Conservation (phyloP, 2,113 vertebrate genomes). For the Acanthisitta chloris region DNA sequence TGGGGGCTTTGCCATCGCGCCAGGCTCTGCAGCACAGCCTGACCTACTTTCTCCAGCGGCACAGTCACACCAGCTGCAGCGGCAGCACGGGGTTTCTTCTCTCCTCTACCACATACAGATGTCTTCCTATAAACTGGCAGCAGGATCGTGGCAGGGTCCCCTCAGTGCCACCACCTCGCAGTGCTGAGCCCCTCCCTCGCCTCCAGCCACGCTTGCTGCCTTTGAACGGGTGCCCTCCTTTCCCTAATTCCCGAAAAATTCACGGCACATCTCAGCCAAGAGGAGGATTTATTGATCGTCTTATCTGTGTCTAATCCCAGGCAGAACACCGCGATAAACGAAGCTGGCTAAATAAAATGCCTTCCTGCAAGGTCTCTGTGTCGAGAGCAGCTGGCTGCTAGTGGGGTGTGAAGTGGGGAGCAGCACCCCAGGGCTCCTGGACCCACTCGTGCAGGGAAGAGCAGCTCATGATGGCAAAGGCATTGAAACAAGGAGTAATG, state of each 20-base stretch:
- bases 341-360: background rate
- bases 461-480: background rate
- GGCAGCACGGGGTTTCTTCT: background rate
- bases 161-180: background rate
- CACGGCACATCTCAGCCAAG: slow-evolving; percentile 4
- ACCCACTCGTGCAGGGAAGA: background rate
- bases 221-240: background rate
- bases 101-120: background rate
- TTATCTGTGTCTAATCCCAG: slow-evolving; percentile 59
- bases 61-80: slow-evolving; percentile 2
- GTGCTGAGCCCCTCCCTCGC: background rate
- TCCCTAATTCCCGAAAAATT: background rate
- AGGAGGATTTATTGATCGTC: slow-evolving; percentile 48
- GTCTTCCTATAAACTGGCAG: background rate
- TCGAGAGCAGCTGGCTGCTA: background rate
- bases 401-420: background rate
- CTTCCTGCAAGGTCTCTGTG: background rate
- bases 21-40: slow-evolving; percentile 12
- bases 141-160: fast-evolving
- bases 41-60: slow-evolving; percentile 53
- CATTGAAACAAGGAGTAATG: background rate
- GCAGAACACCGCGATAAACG: background rate
- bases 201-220: background rate
- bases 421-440: background rate
- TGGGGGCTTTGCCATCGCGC: background rate